Evolutionary conservation across 2,113 vertebrate genomes (phyloP), one percentile per base, ranked within the genome.

Genomic region (Puffinus mauretanicus): DNA sequence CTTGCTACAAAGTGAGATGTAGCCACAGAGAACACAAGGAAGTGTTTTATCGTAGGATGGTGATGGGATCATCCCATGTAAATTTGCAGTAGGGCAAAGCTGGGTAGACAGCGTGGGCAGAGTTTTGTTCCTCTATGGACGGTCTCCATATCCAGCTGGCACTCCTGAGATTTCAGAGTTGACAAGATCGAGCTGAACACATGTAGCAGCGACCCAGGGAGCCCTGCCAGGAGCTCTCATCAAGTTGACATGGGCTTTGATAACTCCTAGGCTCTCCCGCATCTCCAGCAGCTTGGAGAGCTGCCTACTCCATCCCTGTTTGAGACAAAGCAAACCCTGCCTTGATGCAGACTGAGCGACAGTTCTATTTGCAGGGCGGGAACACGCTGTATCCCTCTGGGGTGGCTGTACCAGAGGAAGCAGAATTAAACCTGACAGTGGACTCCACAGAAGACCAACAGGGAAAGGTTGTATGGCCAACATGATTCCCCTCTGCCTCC

Each of bases 151-250:
- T 11, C 82, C 69, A 20, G 3, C 64, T 26, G 57, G 26, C 0
- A 0, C 67, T 67, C 47, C 36, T 0, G 36, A 71, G 81, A 66
- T 11, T 30, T 54, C 76, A 44, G 46, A 34, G 65, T 0, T 94
- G 94, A 94, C 34, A 42, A 61, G 83, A 95, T 51, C 0, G 15
- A 90, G 88, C 36, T 67, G 94, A 92, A 65, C 65, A 4, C 4
- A 34, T 34, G 80, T 8, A 85, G 84, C 94, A 92, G 86, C 6
- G 0, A 13, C 86, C 54, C 65, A 15, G 86, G 86, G 91, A 93
- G 96, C 65, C n/a, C 73, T 72, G 77, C 78, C 86, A 94, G 94
- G 34, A 87, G 97, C 94, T 91, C 91, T 82, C 75, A 82, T 65
- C 65, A 19, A 38, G 77, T 2, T 94, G 95, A 88, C 77, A 11